Base-by-base conservation (phyloP, 2,888 invertebrate species). In the Drosophila borborema region DNA sequence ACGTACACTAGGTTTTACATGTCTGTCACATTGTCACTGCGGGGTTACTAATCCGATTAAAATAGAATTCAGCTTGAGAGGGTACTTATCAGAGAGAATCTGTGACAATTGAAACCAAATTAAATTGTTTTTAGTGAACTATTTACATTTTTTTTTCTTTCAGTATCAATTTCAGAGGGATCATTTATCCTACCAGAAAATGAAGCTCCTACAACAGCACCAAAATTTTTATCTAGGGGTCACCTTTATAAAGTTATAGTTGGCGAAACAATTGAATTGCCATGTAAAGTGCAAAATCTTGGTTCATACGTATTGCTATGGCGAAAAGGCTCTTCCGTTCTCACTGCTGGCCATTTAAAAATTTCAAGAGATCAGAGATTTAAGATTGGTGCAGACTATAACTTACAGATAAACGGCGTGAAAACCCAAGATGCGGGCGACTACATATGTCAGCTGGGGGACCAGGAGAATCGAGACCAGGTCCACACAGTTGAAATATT, bases 281-380 rank as follows among this genome's bases (percentile, higher is more conserved):
- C 97, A 10, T 97, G 97, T 84, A 96, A 96, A 93, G 96, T 97
- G 14, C 96, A 96, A 91, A 96, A 97, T 92, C 94, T 96, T 82
- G 93, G 96, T 1, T 95, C 95, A 2, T 94, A 95, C 86, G 95
- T 96, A 51, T 92, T 96, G 54, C 93, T 96, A 48, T 96, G 96
- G 96, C 92, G 96, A 61, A 94, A 96, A 43, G 96, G 96, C 0
- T 95, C 95, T 0, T 95, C 96, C 0, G 96, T 96, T 9, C 93
- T 96, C 56, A 95, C 96, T 0, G 96, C 96, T 0, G 95, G 95
- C 16, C 95, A 95, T 80, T 94, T 96, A 45, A 96, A 96, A 95
- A 96, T 96, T 72, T 95, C 95, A 4, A 93, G 96, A 43, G 96
- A 96, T 85, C 94, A 95, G 61, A 90, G 96, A 75, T 95, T 96